Evolutionary conservation across 35 echinoderm and acorn worm species (phyloP), one percentile per base, ranked within the genome.

Genomic region (Heliocidaris erythrogramma): DNA sequence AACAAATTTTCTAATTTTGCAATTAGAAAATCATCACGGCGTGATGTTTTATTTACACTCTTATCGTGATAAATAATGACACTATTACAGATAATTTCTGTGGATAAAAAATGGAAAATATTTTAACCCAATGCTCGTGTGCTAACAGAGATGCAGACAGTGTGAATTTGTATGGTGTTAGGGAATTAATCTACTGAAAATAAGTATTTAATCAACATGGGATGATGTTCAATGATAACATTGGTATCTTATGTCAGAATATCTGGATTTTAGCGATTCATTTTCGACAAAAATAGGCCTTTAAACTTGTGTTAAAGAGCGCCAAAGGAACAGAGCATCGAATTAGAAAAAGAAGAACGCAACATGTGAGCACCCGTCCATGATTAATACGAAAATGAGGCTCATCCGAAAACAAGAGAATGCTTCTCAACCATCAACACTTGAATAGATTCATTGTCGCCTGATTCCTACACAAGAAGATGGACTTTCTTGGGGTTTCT

Each of bases 351-450:
- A 24, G 27, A 78, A 78, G 21, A 24, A 21, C 18, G 27, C 65
- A n/a, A 27, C 65, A n/a, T 78, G 65, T 31, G 32, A 89, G 10
- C 87, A 89, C 12, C 47, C 31, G 31, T 89, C 31, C 87, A 89
- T 89, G 87, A 89, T 89, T 42, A 89, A 89, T 89, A 89, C 87
- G 87, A 89, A 89, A 89, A 89, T 89, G 14, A 89, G 87, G 16
- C 87, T 89, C 87, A 42, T 89, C 47, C 17, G 30, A 78, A 89
- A 89, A 89, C 87, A 89, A 89, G 7, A 48, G 31, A 48, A 42
- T 42, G 31, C 87, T 32, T 86, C 29, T 9, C 87, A 7, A 32
- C 42, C 87, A 32, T 48, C 14, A 89, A 48, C 31, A 89, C 10
- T 89, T 42, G 47, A 89, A 42, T 32, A 32, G 31, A 42, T 89